A percentile compares a stretch with the other conserved stretches of the same genome.
These are phyloP conservation scores for Gymnosoma rotundatum DNA, from an alignment of 2,888 invertebrate genomes.

Conservation along the genomic window DNA sequence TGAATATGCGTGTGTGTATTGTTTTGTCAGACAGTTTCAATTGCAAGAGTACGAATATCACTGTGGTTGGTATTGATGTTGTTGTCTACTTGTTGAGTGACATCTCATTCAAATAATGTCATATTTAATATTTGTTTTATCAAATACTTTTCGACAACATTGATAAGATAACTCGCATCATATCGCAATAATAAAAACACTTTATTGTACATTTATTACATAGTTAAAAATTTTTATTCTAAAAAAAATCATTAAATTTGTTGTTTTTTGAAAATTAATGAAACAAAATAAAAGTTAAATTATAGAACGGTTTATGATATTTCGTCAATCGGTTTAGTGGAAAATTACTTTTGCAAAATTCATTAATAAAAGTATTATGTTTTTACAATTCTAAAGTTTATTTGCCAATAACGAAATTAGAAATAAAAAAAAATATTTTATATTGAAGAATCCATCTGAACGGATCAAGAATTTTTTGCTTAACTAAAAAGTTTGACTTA, in stretches of 20 bases:
- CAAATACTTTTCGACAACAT: conserved; percentile 36
- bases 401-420: no score
- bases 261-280: background rate
- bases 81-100: conserved; percentile 35
- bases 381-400: no score
- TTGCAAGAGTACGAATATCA: conserved; percentile 19
- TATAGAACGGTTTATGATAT: no score
- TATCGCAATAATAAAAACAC: conserved; percentile 13
- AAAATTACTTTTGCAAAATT: no score
- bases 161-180: conserved; percentile 44
- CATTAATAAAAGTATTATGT: no score
- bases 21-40: background rate
- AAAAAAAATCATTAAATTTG: background rate
- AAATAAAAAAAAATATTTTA: no score
- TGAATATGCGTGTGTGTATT: background rate
- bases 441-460: no score
- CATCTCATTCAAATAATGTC: conserved; percentile 47
- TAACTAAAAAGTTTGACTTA: no score
- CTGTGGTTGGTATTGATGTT: conserved; percentile 36
- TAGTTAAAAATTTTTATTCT: background rate
- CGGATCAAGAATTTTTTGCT: no score
- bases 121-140: conserved; percentile 34
- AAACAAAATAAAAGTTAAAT: background rate
- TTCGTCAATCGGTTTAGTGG: no score
- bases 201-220: conserved; percentile 7